Base-by-base conservation (phyloP, 1,140 invertebrate genomes). In the Dreissena polymorpha region DNA sequence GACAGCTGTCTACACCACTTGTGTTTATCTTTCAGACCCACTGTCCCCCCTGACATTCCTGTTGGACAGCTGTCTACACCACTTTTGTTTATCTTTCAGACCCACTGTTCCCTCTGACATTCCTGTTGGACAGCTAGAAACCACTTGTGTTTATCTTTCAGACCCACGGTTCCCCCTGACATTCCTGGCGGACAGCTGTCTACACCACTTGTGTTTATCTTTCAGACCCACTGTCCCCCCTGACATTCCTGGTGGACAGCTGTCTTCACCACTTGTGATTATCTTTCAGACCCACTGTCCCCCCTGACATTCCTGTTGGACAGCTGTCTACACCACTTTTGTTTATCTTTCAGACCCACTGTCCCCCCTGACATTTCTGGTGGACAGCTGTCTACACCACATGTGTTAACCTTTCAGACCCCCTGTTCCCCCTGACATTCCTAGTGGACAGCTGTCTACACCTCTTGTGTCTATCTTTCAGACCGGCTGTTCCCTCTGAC, bases 131-230 rank as follows among this genome's bases (percentile, higher is more conserved):
- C 90, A 98, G 97, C 12, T 97, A 97, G 95, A 93, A n/a, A n/a
- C n/a, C n/a, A n/a, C n/a, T n/a, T n/a, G n/a, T n/a, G n/a, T n/a
- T n/a, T 39, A 2, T 39, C 39, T 86, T 88, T 10, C 91, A 99
- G 98, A 99, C 95, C 98, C 98, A 13, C 93, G 98, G 68, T 99
- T 99, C 93, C 97, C 98, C 0, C 94, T 98, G 91, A 97, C 96
- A 71, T 97, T 99, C 90, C 94, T 99, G 29, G 94, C 97, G 16
- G 96, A 97, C 90, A 98, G 97, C 12, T 97, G 97, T n/a, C n/a
- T n/a, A n/a, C n/a, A n/a, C n/a, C n/a, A n/a, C n/a, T n/a, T n/a
- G n/a, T n/a, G n/a, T n/a, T n/a, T 39, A 2, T 39, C 39, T 86
- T 88, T 10, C 91, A 99, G 98, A 99, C 95, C 98, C 98, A 13